A percentile compares a stretch with the other conserved stretches of the same genome.
phyloP scores from a whole-genome alignment of 2,888 invertebrate species.

The Sarcophaga rosellei region DNA sequence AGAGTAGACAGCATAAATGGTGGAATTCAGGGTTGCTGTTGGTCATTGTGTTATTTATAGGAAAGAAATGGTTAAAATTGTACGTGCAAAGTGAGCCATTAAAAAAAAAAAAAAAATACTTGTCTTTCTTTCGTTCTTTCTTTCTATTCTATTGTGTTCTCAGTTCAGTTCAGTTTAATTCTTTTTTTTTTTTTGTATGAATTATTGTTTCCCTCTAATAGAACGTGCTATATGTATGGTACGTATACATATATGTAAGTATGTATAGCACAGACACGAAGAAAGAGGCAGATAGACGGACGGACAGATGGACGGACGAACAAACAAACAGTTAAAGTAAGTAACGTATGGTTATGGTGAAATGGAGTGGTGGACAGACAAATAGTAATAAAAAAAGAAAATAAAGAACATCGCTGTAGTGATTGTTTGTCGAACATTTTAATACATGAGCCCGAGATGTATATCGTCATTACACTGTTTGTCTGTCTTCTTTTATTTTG shows the following conservation, averaged over 20 bases:
- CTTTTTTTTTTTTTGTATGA: background rate
- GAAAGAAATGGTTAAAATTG: conserved; percentile 46
- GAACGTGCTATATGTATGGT: background rate
- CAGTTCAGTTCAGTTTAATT: background rate
- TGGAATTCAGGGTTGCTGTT: conserved; percentile 1
- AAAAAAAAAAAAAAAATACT: background rate
- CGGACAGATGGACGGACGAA: background rate
- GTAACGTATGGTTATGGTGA: too few species aligned
- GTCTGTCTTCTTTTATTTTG: conserved; percentile 3
- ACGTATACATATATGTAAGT: background rate
- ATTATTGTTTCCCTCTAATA: conserved; percentile 14
- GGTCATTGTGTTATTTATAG: conserved; percentile 17
- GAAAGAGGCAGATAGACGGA: background rate
- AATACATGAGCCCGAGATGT: background rate
- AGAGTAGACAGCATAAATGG: conserved; percentile 32
- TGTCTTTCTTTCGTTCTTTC: background rate
- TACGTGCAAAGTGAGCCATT: conserved; percentile 52
- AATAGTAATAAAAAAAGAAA: too few species aligned
- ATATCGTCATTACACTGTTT: background rate
- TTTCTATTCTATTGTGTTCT: background rate
- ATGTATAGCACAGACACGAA: background rate
- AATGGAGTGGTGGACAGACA: too few species aligned
- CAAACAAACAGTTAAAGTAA: background rate
- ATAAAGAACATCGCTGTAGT: background rate
- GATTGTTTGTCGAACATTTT: background rate